These are phyloP conservation scores for Sciurus niger DNA, from an alignment of 2,113 vertebrate genomes.

Conservation along the genomic window DNA sequence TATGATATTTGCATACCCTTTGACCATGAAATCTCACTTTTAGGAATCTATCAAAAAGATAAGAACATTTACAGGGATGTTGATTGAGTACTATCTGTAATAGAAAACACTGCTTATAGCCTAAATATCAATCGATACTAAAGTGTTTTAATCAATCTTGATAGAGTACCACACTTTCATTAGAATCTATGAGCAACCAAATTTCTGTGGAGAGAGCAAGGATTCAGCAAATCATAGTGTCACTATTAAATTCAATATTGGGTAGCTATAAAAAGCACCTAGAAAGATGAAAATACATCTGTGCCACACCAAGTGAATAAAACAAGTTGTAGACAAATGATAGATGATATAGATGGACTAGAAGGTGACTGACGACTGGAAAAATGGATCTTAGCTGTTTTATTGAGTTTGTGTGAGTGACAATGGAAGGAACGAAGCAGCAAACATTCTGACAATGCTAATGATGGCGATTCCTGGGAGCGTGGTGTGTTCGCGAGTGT, in stretches of 20 bases:
- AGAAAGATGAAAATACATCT: not conserved
- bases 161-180: not conserved
- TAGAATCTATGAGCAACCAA: slow-evolving; percentile 43
- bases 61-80: not conserved
- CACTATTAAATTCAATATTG: slow-evolving; percentile 36
- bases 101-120: not conserved
- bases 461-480: not conserved
- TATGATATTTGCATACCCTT: not conserved
- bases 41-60: slow-evolving; percentile 38
- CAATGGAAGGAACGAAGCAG: no score
- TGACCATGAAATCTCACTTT: not conserved
- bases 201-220: not conserved
- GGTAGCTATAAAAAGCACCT: slow-evolving; percentile 24
- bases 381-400: not conserved
- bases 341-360: not conserved
- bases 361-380: not conserved
- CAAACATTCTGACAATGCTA: not conserved
- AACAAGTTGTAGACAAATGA: not conserved
- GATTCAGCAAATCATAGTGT: not conserved
- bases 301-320: not conserved
- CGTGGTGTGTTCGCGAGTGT: not conserved
- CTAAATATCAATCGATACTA: not conserved
- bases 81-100: not conserved
- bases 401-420: not conserved
- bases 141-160: not conserved